A percentile compares a stretch with the other conserved stretches of the same genome.
These are phyloP conservation scores for Drosophila buzzatii DNA, from an alignment of 2,888 invertebrate species.

Conservation along the genomic window DNA sequence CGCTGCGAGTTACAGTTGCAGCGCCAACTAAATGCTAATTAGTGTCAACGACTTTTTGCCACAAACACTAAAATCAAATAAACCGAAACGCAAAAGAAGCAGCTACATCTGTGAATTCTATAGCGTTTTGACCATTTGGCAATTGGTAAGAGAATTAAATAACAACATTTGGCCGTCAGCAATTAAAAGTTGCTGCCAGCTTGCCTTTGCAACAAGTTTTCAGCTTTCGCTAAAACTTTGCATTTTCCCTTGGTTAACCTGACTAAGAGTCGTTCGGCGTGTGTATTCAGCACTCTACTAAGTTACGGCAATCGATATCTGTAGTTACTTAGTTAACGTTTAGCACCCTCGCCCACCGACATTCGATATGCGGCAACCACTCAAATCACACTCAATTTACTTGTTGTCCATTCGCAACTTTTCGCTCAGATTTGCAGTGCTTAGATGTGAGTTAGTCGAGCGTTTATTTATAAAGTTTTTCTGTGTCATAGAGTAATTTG, in stretches of 20 bases:
- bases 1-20: constrained; percentile 19
- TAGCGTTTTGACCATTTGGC: constrained; percentile 64
- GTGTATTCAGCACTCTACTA: neutral
- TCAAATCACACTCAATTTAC: constrained; percentile 3
- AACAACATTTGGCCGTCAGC: neutral
- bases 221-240: constrained; percentile 15
- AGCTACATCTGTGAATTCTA: constrained; percentile 18
- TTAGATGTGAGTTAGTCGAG: neutral
- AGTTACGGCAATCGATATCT: constrained; percentile 1
- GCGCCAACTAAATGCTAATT: constrained; percentile 69
- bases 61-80: neutral
- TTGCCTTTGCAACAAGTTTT: constrained; percentile 17
- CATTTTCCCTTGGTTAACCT: neutral
- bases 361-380: neutral
- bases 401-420: neutral
- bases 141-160: constrained; percentile 35
- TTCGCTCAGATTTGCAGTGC: neutral
- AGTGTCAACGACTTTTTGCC: constrained; percentile 70
- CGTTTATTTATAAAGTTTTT: neutral
- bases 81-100: neutral
- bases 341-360: neutral
- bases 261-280: neutral
- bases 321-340: neutral
- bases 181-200: constrained; percentile 34
- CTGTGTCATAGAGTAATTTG: neutral